Percentiles rank a stretch among this genome's conserved stretches.
Conservation (phyloP, 1,140 invertebrate species). For the Drosophila persimilis region DNA sequence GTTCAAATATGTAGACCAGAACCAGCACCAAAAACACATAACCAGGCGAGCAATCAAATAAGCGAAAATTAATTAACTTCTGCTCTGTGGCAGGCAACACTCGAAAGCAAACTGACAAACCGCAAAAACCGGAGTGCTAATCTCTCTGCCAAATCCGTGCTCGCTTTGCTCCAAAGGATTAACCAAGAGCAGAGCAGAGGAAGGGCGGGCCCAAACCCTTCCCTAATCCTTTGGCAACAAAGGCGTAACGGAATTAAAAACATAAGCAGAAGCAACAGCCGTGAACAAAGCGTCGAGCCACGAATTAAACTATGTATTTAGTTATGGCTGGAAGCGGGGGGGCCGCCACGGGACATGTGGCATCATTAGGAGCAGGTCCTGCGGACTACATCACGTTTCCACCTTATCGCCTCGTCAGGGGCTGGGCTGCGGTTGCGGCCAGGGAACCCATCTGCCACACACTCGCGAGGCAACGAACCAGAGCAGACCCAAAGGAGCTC, state of each 20-base stretch:
- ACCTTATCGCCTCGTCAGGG: constrained; percentile 17
- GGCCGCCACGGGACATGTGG: constrained; percentile 9
- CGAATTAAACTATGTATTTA: constrained; percentile 56
- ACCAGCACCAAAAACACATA: not conserved
- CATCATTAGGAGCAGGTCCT: constrained; percentile 44
- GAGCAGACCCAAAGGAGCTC: not conserved
- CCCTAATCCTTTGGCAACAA: constrained; percentile 37
- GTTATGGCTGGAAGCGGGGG: constrained; percentile 14
- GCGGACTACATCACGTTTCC: not conserved
- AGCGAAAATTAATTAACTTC: constrained; percentile 68
- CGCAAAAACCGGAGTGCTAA: constrained; percentile 51
- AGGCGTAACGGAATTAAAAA: constrained; percentile 35
- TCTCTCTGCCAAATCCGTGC: constrained; percentile 51
- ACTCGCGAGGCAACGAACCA: constrained; percentile 11
- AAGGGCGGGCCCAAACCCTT: not conserved
- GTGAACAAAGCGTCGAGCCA: constrained; percentile 48
- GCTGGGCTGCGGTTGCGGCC: constrained; percentile 53
- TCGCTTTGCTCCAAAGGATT: not conserved
- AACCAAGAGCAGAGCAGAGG: not conserved
- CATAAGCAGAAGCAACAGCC: constrained; percentile 38
- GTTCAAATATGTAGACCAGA: not conserved
- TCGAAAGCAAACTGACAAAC: constrained; percentile 37
- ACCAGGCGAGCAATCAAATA: constrained; percentile 42
- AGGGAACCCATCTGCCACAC: constrained; percentile 30
- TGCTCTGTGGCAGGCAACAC: constrained; percentile 19